A percentile compares a stretch with the other conserved stretches of the same genome.
These are phyloP conservation scores for Synanthedon vespiformis DNA, from an alignment of 2,888 invertebrate genomes.

Conservation along the genomic window DNA sequence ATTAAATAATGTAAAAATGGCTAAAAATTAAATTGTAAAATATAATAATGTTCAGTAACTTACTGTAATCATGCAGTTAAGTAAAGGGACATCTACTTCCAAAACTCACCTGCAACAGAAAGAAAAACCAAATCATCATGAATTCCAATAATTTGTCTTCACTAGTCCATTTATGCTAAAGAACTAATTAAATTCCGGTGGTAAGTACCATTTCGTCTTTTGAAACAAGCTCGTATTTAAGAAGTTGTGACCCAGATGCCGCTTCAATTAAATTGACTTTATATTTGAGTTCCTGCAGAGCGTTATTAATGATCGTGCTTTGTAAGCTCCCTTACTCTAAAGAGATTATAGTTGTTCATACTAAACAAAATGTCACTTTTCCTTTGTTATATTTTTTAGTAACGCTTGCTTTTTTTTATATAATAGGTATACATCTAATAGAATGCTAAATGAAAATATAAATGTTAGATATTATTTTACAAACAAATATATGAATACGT, in stretches of 20 bases:
- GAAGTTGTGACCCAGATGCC: slow-evolving; percentile 15
- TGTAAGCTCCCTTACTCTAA: slow-evolving; percentile 8
- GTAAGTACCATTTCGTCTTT: slow-evolving; percentile 15
- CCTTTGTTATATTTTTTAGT: too few species aligned
- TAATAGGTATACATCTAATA: too few species aligned
- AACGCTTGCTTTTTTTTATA: too few species aligned
- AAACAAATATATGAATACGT: too few species aligned
- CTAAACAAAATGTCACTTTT: too few species aligned
- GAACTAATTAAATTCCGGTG: slow-evolving; percentile 16
- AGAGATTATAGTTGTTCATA: slow-evolving; percentile 4
- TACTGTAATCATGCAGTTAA: too few species aligned
- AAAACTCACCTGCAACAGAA: background rate
- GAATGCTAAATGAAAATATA: too few species aligned
- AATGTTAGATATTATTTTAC: too few species aligned
- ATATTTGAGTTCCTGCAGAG: slow-evolving; percentile 24
- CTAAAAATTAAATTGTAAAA: too few species aligned
- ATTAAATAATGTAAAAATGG: too few species aligned
- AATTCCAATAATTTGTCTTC: background rate
- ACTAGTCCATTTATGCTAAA: slow-evolving; percentile 3
- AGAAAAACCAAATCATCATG: background rate
- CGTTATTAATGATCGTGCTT: slow-evolving; percentile 27
- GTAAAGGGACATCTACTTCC: background rate
- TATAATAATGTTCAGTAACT: too few species aligned
- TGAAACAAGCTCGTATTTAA: slow-evolving; percentile 12
- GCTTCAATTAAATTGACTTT: slow-evolving; percentile 30